Evolutionary conservation across 1,140 invertebrate genomes (phyloP).

Genomic region (Dermatophagoides farinae): DNA sequence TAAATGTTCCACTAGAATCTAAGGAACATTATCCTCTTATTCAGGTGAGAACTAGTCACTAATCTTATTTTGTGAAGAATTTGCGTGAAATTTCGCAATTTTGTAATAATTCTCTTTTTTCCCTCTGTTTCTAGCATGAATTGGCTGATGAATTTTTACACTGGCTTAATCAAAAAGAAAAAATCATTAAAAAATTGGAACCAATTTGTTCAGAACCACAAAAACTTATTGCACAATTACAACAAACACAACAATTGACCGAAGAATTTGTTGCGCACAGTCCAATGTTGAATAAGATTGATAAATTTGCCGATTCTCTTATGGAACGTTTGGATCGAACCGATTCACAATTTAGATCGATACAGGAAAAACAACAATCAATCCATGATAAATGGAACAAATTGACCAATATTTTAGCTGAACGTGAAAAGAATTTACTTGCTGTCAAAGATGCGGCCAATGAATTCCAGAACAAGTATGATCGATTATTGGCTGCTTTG

Average conservation of each 20-base stretch:
- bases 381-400: constrained; percentile 5
- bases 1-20: too few relatives aligned
- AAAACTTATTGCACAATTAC: not conserved
- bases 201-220: constrained; percentile 9
- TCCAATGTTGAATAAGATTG: constrained; percentile 8
- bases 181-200: not conserved
- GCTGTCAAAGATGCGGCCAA: constrained; percentile 4
- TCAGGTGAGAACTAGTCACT: too few relatives aligned
- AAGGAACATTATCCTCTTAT: too few relatives aligned
- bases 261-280: constrained; percentile 5
- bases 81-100: too few relatives aligned
- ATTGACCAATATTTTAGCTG: not conserved
- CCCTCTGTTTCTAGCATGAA: constrained; percentile 4
- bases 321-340: constrained; percentile 8
- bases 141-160: constrained; percentile 5
- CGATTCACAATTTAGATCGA: not conserved
- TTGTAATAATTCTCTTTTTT: not conserved
- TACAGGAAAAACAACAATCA: constrained; percentile 1
- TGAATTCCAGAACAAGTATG: constrained; percentile 5
- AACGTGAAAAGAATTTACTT: not conserved
- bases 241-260: constrained; percentile 8
- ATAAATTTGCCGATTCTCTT: not conserved
- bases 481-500: not conserved
- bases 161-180: constrained; percentile 4
- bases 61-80: too few relatives aligned